phyloP scores from a whole-genome alignment of 1,140 invertebrate genomes.

The Bombus confusus region DNA sequence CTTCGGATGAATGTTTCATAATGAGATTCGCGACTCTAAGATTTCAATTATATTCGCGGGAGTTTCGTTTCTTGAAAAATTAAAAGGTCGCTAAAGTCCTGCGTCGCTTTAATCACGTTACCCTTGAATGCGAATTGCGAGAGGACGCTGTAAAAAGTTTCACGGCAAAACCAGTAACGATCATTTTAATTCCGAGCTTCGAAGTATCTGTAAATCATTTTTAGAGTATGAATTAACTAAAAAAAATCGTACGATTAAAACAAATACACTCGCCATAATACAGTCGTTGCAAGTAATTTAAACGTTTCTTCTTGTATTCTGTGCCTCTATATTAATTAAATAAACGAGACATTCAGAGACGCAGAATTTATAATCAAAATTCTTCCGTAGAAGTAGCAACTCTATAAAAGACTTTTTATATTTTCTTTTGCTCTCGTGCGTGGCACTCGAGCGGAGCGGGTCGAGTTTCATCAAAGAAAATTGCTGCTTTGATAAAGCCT shows the following conservation, averaged over 20 bases:
- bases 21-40: constrained; percentile 49
- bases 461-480: constrained; percentile 7
- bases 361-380: background rate
- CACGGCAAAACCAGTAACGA: background rate
- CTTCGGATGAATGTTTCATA: constrained; percentile 31
- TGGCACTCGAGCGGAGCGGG: background rate
- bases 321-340: background rate
- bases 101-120: background rate
- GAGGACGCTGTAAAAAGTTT: background rate
- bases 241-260: background rate
- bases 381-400: background rate
- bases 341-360: background rate
- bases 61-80: constrained; percentile 2
- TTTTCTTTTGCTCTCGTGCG: background rate
- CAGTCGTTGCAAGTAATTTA: background rate
- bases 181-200: background rate
- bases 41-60: constrained; percentile 50
- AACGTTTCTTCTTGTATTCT: too few relatives aligned
- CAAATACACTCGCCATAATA: too few relatives aligned
- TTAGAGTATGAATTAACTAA: background rate
- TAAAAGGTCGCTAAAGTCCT: background rate
- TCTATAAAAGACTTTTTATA: background rate
- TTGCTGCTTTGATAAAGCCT: constrained; percentile 33
- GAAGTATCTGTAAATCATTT: background rate
- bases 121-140: background rate